A percentile compares a stretch with the other conserved stretches of the same genome.
phyloP scores from a whole-genome alignment of 2,888 invertebrate species.

The Drosophila meridionalis region DNA sequence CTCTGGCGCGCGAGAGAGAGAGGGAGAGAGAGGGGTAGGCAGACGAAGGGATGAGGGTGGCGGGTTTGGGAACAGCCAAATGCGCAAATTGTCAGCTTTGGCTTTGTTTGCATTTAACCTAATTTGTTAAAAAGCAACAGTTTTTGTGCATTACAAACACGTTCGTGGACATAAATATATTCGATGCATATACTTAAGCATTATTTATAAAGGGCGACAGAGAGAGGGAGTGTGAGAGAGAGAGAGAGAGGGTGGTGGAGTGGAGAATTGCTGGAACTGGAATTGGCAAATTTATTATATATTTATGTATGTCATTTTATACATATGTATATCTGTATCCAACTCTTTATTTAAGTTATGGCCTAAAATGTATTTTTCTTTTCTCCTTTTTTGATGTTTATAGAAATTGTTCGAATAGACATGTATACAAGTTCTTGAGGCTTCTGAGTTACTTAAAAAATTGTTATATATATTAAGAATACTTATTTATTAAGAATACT shows the following conservation, averaged over 20 bases:
- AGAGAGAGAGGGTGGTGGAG: not conserved
- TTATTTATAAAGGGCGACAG: constrained; percentile 13
- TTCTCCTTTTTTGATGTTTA: not conserved
- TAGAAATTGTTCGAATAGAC: not conserved
- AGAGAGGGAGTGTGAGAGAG: not conserved
- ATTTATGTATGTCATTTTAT: no score
- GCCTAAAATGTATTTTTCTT: not conserved
- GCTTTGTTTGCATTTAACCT: constrained; percentile 67
- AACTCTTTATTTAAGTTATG: not conserved
- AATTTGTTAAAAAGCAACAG: constrained; percentile 56
- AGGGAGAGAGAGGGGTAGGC: not conserved
- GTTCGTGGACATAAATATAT: constrained; percentile 49
- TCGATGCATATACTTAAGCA: constrained; percentile 28
- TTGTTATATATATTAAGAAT: no score
- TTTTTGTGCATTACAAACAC: constrained; percentile 69
- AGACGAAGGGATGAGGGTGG: not conserved
- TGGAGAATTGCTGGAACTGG: no score
- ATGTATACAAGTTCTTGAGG: not conserved
- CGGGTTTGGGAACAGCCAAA: not conserved
- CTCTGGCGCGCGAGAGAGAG: no score
- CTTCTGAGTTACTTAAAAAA: not conserved
- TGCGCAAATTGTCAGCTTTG: constrained; percentile 57
- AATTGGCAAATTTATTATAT: not conserved
- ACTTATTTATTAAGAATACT: no score
- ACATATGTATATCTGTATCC: not conserved